These are phyloP conservation scores for Drosophila mayri DNA, from an alignment of 1,140 invertebrate species.

Conservation along the genomic window DNA sequence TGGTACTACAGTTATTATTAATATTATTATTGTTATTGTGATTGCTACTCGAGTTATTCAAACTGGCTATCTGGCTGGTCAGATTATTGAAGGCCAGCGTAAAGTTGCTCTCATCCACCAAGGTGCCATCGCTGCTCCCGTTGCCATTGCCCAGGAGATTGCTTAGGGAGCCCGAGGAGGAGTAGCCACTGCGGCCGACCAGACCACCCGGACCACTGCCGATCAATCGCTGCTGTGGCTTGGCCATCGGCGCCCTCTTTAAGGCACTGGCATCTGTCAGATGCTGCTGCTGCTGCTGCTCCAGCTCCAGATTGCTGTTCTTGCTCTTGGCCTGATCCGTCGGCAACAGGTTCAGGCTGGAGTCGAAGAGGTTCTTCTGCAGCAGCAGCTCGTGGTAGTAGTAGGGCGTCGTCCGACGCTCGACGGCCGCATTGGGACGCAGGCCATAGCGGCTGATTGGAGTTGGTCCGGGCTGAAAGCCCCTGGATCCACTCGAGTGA, in stretches of 20 bases:
- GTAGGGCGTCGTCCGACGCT: slow-evolving; percentile 79
- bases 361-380: slow-evolving; percentile 80
- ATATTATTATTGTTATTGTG: slow-evolving; percentile 6
- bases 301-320: slow-evolving; percentile 66
- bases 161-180: slow-evolving; percentile 48
- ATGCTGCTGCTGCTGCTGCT: slow-evolving; percentile 51
- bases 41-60: slow-evolving; percentile 61
- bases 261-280: slow-evolving; percentile 27
- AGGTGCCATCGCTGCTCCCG: slow-evolving; percentile 65
- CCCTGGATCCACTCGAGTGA: slow-evolving; percentile 6
- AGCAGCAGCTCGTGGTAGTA: slow-evolving; percentile 82
- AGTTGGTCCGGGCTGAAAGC: slow-evolving; percentile 35
- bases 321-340: slow-evolving; percentile 56
- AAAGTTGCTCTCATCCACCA: slow-evolving; percentile 70
- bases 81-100: slow-evolving; percentile 71
- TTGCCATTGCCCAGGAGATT: slow-evolving; percentile 62
- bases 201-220: slow-evolving; percentile 22
- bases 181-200: slow-evolving; percentile 30
- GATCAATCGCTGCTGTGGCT: slow-evolving; percentile 62
- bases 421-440: slow-evolving; percentile 58
- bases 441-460: slow-evolving; percentile 53
- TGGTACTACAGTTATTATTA: slow-evolving; percentile 42
- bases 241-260: slow-evolving; percentile 48
- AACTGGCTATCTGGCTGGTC: slow-evolving; percentile 70
- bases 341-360: slow-evolving; percentile 76